Conservation (phyloP, 2,113 vertebrate species). For the Dinomys branickii region DNA sequence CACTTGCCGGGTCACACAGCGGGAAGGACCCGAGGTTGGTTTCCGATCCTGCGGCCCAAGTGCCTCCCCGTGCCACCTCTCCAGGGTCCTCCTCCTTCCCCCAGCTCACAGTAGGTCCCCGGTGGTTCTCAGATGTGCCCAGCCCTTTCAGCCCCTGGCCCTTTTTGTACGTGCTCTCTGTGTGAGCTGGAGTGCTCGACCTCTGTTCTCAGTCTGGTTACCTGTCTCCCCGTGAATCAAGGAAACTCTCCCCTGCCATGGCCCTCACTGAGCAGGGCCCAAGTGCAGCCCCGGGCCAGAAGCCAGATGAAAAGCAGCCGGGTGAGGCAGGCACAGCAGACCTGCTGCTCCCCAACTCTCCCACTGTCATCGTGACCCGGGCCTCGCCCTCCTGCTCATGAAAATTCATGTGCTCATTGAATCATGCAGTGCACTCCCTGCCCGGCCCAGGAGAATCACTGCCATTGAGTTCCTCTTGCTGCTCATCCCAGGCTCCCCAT, state of each 20-base stretch:
- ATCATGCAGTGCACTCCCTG: not conserved
- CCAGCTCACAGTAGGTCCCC: accelerated
- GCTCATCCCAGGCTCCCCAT: not conserved
- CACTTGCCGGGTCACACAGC: too few species aligned
- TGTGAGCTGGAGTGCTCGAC: accelerated
- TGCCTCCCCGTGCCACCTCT: not conserved
- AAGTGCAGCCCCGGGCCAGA: not conserved
- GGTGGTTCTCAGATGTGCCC: not conserved
- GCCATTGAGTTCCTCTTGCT: not conserved
- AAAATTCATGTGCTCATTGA: not conserved
- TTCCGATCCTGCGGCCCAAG: accelerated
- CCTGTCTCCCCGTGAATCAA: not conserved
- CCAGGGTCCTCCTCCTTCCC: accelerated
- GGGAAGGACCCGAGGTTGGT: not conserved
- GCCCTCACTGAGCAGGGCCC: accelerated
- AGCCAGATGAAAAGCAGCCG: not conserved
- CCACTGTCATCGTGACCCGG: not conserved
- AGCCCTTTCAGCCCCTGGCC: not conserved
- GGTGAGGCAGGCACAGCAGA: not conserved
- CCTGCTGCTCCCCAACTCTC: not conserved
- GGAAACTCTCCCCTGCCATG: accelerated
- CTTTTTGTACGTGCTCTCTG: not conserved
- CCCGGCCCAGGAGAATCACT: too few species aligned
- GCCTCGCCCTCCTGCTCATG: not conserved
- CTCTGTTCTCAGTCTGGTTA: not conserved